A percentile compares a stretch with the other conserved stretches of the same genome.
These are phyloP conservation scores for Pleuronectes platessa DNA, from an alignment of 2,113 vertebrate species.

Conservation along the genomic window DNA sequence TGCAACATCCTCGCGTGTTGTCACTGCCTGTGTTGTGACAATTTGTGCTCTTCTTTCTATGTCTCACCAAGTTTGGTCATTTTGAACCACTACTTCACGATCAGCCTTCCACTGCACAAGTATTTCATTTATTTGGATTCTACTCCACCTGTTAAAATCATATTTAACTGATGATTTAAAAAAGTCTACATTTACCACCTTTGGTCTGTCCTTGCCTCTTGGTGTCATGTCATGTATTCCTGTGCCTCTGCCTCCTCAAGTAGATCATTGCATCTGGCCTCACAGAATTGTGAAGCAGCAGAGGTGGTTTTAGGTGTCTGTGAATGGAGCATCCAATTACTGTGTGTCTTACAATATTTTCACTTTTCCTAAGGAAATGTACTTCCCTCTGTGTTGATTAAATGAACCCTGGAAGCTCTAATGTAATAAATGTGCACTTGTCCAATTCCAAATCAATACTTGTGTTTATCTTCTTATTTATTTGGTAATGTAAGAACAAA, in stretches of 20 bases:
- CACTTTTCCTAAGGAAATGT: conserved; percentile 2
- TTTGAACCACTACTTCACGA: conserved; percentile 16
- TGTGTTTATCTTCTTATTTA: not conserved
- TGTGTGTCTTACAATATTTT: no score
- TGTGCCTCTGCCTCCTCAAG: conserved; percentile 24
- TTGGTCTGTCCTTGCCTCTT: not conserved
- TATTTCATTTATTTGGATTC: no score
- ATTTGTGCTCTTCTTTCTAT: conserved; percentile 2
- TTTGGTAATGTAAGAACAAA: no score
- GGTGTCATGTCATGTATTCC: not conserved
- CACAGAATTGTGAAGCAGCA: not conserved
- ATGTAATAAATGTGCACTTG: conserved; percentile 42
- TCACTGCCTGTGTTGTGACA: conserved; percentile 25
- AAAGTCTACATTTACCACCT: no score
- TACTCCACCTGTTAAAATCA: no score
- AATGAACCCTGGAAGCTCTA: conserved; percentile 19
- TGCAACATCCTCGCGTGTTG: conserved; percentile 21
- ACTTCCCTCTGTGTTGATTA: conserved; percentile 9
- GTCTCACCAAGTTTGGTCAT: not conserved
- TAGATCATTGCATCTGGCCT: not conserved
- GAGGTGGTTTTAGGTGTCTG: not conserved
- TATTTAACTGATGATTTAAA: no score
- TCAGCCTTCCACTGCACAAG: conserved; percentile 9
- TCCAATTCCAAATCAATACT: not conserved
- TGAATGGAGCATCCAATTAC: not conserved